Percentiles rank a stretch among this genome's conserved stretches.
These are phyloP conservation scores for Heterohyrax brucei DNA, from an alignment of 2,797 vertebrate genomes.

Conservation along the genomic window DNA sequence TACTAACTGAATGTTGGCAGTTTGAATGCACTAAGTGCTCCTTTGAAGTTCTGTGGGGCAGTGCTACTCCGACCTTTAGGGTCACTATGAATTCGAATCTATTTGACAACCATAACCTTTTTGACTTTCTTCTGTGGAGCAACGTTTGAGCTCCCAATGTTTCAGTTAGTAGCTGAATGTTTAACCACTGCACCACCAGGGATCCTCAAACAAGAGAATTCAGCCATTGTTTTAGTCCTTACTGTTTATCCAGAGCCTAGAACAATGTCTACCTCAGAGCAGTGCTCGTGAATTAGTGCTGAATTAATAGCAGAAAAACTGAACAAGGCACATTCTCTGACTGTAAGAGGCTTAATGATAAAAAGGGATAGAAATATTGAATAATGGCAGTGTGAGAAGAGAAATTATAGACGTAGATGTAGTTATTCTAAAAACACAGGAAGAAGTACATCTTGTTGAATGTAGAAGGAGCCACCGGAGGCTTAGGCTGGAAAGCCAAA, in stretches of 20 bases:
- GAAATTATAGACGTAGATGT: background rate
- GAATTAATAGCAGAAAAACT: background rate
- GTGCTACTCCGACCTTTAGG: too few species aligned
- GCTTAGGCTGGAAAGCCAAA: background rate
- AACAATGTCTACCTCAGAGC: background rate
- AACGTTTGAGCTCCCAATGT: background rate
- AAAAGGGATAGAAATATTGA: background rate
- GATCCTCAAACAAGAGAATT: too few species aligned
- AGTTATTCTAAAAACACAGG: conserved; percentile 20
- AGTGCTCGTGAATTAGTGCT: background rate
- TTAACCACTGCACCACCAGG: background rate
- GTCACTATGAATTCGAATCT: too few species aligned
- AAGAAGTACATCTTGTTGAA: background rate
- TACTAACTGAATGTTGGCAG: too few species aligned
- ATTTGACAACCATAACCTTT: too few species aligned
- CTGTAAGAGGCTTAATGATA: background rate
- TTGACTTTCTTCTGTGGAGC: too few species aligned
- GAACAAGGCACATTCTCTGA: background rate
- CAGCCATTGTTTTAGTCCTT: background rate
- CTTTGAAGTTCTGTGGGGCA: too few species aligned
- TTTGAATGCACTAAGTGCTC: too few species aligned
- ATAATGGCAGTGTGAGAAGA: background rate
- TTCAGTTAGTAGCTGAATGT: background rate
- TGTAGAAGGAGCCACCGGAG: background rate
- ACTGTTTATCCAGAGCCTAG: background rate